Evolutionary conservation across 2,113 vertebrate species (phyloP), one percentile per base, ranked within the genome.

Genomic region (Carassius gibelio): DNA sequence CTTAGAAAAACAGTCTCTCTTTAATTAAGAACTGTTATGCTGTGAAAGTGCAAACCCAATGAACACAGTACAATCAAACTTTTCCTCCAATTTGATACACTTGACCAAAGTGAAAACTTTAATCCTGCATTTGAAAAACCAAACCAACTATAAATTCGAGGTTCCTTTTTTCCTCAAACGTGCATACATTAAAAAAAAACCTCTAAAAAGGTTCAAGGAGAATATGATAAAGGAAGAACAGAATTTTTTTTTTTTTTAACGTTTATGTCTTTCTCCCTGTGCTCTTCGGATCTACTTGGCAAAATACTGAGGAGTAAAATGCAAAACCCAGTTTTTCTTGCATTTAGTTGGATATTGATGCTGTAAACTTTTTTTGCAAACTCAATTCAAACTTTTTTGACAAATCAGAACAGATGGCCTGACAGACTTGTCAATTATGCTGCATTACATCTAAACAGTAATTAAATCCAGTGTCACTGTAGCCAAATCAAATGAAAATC

Each of bases 351-450:
- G 36, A 87, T 57, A 86, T 45, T 4, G 42, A 69, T 30, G 30
- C 30, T 84, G 90, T 91, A 93, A 88, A 91, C 90, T 83, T 88
- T 84, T 83, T 38, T 48, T 21, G 17, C 0, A 30, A 30, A 30
- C 2, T 30, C 30, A 30, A 30, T 30, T 30, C 30, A 30, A 30
- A 61, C 26, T 4, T 82, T 84, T 84, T 23, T 78, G 52, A 89
- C 13, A 3, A 83, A 81, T 82, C 14, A 76, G 78, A 90, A 91
- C 82, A 48, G 88, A 87, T 66, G 71, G 79, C 88, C 86, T 86
- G 78, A 84, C 13, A 21, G 84, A 85, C 50, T 85, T 26, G 61
- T n/a, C 23, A 88, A 92, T 90, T 90, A 88, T 90, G 36, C 17
- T 81, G 85, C 26, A 15, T 77, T 85, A 52, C 83, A 89, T 88